Evolutionary conservation across 2,797 vertebrate species (phyloP), one percentile per base, ranked within the genome.

Genomic region (Potorous gilbertii): DNA sequence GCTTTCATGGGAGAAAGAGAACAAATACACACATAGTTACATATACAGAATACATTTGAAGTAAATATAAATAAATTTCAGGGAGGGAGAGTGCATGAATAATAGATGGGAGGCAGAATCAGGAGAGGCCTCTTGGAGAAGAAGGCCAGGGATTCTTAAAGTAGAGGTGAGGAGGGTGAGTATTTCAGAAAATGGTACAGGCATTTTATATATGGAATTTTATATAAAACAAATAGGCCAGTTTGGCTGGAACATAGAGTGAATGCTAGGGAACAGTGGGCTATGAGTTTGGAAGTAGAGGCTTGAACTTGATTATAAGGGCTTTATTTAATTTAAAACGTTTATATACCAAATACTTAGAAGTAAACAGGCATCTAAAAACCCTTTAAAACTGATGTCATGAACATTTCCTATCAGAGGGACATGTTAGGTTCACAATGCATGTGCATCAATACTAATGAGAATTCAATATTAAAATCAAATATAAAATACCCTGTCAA

Each of bases 401-500:
- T 57, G 90, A 95, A 96, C 95, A 90, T 91, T 96, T 2, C 50
- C 16, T 92, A 90, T 94, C 18, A 90, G 62, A 95, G 8, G 54
- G 96, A 94, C 59, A 95, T 91, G 50, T 96, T 90, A 66, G 92
- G 90, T 97, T 96, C 74, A 96, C 95, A 95, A 90, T 55, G 18
- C 94, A 54, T 95, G 46, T 95, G 57, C 56, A 56, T 95, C 96
- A 95, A 93, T 95, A 95, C 93, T 95, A 96, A 92, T 93, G 94
- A 96, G 54, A 97, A 97, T 96, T 95, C 94, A 97, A 90, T 96
- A 94, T 93, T 40, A 21, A 97, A 74, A 96, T 96, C 94, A 97
- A 96, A 97, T 95, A 55, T 90, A 94, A 93, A 97, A 92, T 96
- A 96, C 94, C 24, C 89, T 96, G 16, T 95, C 95, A 97, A 96